Percentiles rank a stretch among this genome's conserved stretches.
phyloP scores from a whole-genome alignment of 2,888 invertebrate genomes.

The Schrankia costaestrigalis region DNA sequence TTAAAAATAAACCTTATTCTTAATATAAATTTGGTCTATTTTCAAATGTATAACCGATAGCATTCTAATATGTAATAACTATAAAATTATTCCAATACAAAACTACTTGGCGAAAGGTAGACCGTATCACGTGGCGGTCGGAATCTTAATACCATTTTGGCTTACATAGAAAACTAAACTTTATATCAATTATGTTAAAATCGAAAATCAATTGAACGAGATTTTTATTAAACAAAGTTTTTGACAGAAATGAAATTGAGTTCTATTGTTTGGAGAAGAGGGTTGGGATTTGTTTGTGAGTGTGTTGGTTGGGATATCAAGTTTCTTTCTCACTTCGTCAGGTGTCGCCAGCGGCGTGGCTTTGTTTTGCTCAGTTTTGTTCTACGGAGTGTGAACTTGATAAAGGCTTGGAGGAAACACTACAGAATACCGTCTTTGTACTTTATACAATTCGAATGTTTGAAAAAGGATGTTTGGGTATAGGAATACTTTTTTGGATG shows the following conservation, averaged over 20 bases:
- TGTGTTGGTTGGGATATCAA: constrained; percentile 51
- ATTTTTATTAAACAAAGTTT: constrained; percentile 12
- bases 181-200: constrained; percentile 33
- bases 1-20: constrained; percentile 13
- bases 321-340: constrained; percentile 77
- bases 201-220: constrained; percentile 23
- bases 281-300: constrained; percentile 30
- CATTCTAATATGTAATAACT: constrained; percentile 75
- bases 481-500: constrained; percentile 37
- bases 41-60: constrained; percentile 44
- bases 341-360: constrained; percentile 74
- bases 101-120: constrained; percentile 75
- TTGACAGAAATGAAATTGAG: constrained; percentile 14
- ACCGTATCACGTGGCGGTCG: constrained; percentile 68
- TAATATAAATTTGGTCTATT: constrained; percentile 19
- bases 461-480: constrained; percentile 49
- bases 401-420: constrained; percentile 68
- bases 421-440: constrained; percentile 56
- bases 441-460: constrained; percentile 38
- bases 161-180: constrained; percentile 33
- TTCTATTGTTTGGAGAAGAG: constrained; percentile 6
- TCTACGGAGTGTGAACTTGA: constrained; percentile 73
- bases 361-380: constrained; percentile 74
- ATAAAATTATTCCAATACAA: constrained; percentile 77
- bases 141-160: constrained; percentile 59